A percentile compares a stretch with the other conserved stretches of the same genome.
Conservation (phyloP, 2,113 vertebrate genomes). For the Phrynocephalus versicolor region DNA sequence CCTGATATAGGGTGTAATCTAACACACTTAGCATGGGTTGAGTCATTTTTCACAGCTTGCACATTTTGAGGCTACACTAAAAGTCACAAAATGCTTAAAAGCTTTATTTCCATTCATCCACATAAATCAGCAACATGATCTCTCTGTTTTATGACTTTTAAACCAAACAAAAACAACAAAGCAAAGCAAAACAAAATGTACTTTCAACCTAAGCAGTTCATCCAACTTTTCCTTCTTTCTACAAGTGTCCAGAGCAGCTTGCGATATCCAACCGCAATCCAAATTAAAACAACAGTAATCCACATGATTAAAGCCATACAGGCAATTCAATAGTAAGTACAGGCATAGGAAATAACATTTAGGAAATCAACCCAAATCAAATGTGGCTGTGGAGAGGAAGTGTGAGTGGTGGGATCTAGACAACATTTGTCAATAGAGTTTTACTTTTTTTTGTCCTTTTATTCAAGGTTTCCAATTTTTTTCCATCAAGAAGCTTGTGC, state of each 20-base stretch:
- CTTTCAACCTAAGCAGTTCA: not conserved
- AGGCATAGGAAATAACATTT: too few species aligned
- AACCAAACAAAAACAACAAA: not conserved
- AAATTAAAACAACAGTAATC: not conserved
- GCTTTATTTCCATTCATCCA: slow-evolving; percentile 24
- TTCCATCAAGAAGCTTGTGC: too few species aligned
- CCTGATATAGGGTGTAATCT: too few species aligned
- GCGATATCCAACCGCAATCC: not conserved
- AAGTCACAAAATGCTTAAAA: slow-evolving; percentile 22
- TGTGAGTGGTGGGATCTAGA: too few species aligned
- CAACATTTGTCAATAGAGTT: too few species aligned
- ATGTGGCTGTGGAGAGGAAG: too few species aligned
- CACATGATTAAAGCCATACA: not conserved
- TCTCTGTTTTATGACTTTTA: slow-evolving; percentile 8
- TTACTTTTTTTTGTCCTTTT: too few species aligned
- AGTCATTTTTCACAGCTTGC: slow-evolving; percentile 38
- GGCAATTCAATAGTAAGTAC: too few species aligned
- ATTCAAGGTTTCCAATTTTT: too few species aligned
- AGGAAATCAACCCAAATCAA: too few species aligned
- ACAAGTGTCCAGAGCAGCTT: not conserved
- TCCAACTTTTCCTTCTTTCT: slow-evolving; percentile 2
- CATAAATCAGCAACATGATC: slow-evolving; percentile 10
- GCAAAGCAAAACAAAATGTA: too few species aligned
- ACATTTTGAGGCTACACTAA: not conserved
- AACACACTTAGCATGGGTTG: slow-evolving; percentile 31